These are phyloP conservation scores for Mycteria americana DNA, from an alignment of 2,797 vertebrate genomes.

Conservation along the genomic window DNA sequence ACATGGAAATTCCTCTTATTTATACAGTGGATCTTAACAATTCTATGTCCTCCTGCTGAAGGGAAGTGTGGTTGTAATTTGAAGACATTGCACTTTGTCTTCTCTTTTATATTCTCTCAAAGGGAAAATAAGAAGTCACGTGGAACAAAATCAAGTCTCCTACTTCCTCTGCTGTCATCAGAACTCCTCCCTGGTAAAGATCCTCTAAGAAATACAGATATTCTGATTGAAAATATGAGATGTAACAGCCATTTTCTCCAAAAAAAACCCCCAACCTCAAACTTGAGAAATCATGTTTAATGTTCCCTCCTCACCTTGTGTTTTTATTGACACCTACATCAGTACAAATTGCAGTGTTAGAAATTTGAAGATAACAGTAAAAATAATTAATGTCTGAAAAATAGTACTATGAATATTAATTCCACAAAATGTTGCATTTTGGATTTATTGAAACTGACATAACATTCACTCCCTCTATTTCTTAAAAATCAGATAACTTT, in stretches of 20 bases:
- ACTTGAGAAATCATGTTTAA: neutral
- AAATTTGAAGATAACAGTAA: neutral
- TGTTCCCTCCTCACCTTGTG: neutral
- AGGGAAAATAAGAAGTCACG: neutral
- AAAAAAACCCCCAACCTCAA: neutral
- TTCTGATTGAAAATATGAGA: neutral
- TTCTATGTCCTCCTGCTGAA: neutral
- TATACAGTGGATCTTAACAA: neutral
- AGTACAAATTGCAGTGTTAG: neutral
- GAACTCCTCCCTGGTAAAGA: neutral
- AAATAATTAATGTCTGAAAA: neutral
- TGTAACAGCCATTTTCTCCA: rapidly evolving
- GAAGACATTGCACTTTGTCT: neutral
- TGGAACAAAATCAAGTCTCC: neutral
- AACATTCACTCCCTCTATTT: neutral
- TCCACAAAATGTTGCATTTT: neutral
- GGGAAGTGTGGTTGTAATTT: neutral
- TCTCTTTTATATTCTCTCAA: neutral
- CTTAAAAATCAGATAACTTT: neutral
- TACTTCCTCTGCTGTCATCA: neutral
- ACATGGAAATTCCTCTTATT: neutral
- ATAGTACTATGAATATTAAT: neutral
- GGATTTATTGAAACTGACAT: neutral
- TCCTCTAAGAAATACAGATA: neutral
- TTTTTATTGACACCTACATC: neutral